phyloP scores from a whole-genome alignment of 2,113 vertebrate genomes.

The Callocephalon fimbriatum region DNA sequence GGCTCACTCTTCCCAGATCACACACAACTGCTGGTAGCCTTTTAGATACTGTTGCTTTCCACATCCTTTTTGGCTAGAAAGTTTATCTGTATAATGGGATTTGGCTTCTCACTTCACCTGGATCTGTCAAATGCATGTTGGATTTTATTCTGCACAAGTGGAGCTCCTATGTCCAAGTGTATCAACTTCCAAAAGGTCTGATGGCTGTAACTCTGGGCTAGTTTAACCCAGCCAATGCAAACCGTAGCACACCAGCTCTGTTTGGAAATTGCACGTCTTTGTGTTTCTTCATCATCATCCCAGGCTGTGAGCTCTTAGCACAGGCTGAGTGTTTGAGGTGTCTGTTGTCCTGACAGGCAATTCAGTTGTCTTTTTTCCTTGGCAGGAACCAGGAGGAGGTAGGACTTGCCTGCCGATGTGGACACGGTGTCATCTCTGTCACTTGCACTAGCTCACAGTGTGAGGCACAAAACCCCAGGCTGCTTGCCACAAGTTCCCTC shows the following conservation, averaged over 20 bases:
- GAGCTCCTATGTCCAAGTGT: not conserved
- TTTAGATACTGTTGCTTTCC: constrained; percentile 75
- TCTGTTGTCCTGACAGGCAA: fast-evolving
- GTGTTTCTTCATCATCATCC: not conserved
- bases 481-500: not conserved
- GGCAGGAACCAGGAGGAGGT: not conserved
- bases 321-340: not conserved
- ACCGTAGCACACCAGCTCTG: not conserved
- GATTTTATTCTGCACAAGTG: not conserved
- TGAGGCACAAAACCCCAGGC: not conserved
- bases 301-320: not conserved
- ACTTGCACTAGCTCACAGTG: not conserved
- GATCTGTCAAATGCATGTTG: not conserved
- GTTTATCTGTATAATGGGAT: not conserved
- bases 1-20: not conserved
- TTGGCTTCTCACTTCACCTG: not conserved
- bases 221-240: not conserved
- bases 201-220: not conserved
- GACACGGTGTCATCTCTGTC: not conserved
- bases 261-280: not conserved
- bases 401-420: not conserved
- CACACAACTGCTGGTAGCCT: constrained; percentile 68
- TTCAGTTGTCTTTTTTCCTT: not conserved
- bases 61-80: not conserved
- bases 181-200: not conserved